These are phyloP conservation scores for Eristalinus aeneus DNA, from an alignment of 2,888 invertebrate genomes.

Conservation along the genomic window DNA sequence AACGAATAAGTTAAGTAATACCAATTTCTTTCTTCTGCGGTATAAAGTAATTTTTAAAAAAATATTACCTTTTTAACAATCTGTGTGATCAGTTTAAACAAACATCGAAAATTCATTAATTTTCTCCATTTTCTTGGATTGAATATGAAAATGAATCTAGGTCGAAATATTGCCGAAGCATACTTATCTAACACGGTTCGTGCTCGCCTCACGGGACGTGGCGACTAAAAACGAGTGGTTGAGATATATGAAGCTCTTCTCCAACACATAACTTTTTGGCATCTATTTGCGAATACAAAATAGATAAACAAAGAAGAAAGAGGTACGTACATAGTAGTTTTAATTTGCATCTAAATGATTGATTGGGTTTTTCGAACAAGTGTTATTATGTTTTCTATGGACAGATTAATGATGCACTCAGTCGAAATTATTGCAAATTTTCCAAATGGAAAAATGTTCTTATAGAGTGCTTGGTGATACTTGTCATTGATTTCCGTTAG, in stretches of 20 bases:
- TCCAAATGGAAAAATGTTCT: neutral
- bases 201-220: constrained; percentile 18
- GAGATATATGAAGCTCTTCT: constrained; percentile 1
- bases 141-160: constrained; percentile 48
- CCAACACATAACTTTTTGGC: neutral
- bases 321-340: neutral
- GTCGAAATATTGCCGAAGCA: constrained; percentile 39
- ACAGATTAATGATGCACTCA: neutral
- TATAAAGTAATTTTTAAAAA: neutral
- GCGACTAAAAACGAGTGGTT: constrained; percentile 22
- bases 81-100: neutral
- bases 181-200: constrained; percentile 40
- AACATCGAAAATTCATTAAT: neutral
- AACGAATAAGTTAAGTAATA: constrained; percentile 18
- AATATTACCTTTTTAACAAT: neutral
- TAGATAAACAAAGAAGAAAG: neutral
- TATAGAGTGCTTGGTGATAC: neutral
- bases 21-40: neutral
- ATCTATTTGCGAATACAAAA: neutral
- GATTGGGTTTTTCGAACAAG: neutral
- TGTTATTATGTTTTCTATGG: neutral
- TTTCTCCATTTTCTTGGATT: neutral
- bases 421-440: neutral
- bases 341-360: neutral
- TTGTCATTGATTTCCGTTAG: neutral